Base-by-base conservation (phyloP, 2,888 invertebrate species). In the Deilephila porcellus region DNA sequence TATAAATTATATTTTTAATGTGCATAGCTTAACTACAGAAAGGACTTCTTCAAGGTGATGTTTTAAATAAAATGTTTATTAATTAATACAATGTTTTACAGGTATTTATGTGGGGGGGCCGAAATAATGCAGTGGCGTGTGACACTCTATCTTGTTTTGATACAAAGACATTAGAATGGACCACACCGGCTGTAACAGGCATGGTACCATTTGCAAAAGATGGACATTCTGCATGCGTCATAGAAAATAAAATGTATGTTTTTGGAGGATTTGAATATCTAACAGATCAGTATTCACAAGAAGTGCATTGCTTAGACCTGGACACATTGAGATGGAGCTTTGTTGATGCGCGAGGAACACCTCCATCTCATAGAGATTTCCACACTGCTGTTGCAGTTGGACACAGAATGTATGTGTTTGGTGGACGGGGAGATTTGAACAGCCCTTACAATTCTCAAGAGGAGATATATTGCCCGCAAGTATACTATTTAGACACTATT, bases 221-320 rank as follows among this genome's bases (percentile, higher is more conserved):
- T 91, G 99, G 99, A 0, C 99, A 99, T 88, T 97, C 98, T 0
- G 98, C 98, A 1, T 98, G 98, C 86, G 93, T 98, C 0, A 97
- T 97, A 80, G 95, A 95, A 73, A 95, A 97, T 82, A 96, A 95
- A 83, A 98, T 98, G 98, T 98, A 97, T 85, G 96, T 99, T 76
- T 98, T 98, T 94, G 98, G 98, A 45, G 99, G 99, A 0, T 99
- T 97, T 91, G 98, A 98, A 86, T 98, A 98, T 87, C 96, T 96
- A 73, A 96, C 96, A 60, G 97, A 97, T 85, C 95, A 96, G 77
- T 98, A 98, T 90, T 97, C 97, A 7, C 96, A 97, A 84, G 97
- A 97, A 82, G 96, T 98, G 0, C 97, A 97, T 87, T 96, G 96
- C 72, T 93, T 98, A 70, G 95, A 98, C 91, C 95, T 98, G 76